A percentile compares a stretch with the other conserved stretches of the same genome.
Evolutionary conservation across 1,140 invertebrate species (phyloP).

Genomic region (Brachionus manjavacas): DNA sequence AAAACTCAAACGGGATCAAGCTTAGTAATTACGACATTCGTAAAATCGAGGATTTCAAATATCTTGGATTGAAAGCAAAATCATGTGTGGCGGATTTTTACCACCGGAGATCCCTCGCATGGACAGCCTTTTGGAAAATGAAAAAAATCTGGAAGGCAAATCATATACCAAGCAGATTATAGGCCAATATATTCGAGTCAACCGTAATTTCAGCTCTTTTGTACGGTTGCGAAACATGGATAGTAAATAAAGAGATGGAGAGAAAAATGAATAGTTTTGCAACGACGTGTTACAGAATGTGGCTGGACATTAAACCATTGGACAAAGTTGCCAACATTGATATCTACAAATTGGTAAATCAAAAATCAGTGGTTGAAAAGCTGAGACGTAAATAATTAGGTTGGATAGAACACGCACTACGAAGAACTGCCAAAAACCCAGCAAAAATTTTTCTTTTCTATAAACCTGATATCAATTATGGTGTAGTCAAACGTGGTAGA

Average conservation of each 20-base stretch:
- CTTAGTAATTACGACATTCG: neutral
- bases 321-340: neutral
- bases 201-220: neutral
- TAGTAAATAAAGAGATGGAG: neutral
- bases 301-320: neutral
- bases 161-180: neutral
- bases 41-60: neutral
- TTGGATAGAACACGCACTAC: neutral
- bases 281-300: neutral
- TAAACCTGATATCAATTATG: neutral
- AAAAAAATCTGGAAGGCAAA: conserved; percentile 2
- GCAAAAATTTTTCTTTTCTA: neutral
- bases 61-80: neutral
- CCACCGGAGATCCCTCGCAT: neutral
- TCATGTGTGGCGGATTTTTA: no score
- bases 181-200: neutral
- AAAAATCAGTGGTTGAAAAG: neutral
- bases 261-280: neutral
- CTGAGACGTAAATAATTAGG: neutral
- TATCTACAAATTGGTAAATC: neutral
- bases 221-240: neutral
- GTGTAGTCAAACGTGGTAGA: no score
- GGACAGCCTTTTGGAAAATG: neutral
- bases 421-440: neutral
- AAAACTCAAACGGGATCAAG: neutral